Evolutionary conservation across 2,888 invertebrate genomes (phyloP), one percentile per base, ranked within the genome.

Genomic region (Epinotia ramella): DNA sequence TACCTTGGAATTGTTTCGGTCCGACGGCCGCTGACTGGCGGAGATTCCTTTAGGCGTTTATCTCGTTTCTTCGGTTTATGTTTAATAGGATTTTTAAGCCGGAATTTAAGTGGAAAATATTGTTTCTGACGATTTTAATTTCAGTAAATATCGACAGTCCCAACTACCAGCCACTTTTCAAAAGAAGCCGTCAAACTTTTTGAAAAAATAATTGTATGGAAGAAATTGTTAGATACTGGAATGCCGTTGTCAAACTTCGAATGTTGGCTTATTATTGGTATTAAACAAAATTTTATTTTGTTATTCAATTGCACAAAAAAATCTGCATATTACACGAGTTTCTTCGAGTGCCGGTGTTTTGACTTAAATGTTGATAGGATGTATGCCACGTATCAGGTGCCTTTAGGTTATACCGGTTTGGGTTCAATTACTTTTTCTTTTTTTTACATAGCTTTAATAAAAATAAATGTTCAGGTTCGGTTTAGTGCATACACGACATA

Each of bases 1-100:
- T 75, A 75, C 75, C 75, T 59, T 73, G 60, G 65, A 53, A 75
- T 71, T 75, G 75, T 71, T 73, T 46, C 65, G 65, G 64, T 49
- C 70, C 24, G 70, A 53, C 75, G 62, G 70, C 33, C 70, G 56
- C 73, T 63, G 75, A 71, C 75, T 75, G 53, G 53, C 60, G 70
- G 60, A 66, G 70, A 75, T 71, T 75, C 75, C 60, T 75, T 53
- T 66, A 75, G 70, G 70, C 75, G 70, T 71, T 75, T 75, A 71
- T 75, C 49, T 59, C 64, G 18, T 49, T 56, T 53, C 53, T 70
- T n/a, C 53, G 18, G 2, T 13, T 24, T 69, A 16, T 57, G 46
- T 69, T 53, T n/a, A 53, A 53, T 13, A 5, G 57, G n/a, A n/a
- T 69, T 59, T 5, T 20, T 24, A 59, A 57, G 44, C 6, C 16